Conservation (phyloP, 2,113 vertebrate genomes). For the Emydocephalus ijimae region DNA sequence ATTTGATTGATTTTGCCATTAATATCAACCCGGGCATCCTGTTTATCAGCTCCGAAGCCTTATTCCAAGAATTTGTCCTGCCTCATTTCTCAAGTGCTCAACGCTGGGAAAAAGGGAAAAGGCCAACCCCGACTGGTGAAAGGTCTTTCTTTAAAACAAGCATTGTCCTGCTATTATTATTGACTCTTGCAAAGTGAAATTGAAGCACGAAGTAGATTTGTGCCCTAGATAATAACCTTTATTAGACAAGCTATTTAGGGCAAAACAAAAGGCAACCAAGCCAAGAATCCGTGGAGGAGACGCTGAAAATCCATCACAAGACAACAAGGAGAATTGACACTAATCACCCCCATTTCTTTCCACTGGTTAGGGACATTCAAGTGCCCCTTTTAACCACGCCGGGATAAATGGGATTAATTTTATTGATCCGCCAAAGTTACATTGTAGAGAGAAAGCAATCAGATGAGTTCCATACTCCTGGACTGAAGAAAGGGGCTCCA, state of each 20-base stretch:
- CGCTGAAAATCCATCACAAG: constrained; percentile 46
- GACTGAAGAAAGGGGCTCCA: not conserved
- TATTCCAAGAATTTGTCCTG: constrained; percentile 19
- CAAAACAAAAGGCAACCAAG: constrained; percentile 65
- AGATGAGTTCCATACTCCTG: not conserved
- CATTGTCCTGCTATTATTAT: constrained; percentile 49
- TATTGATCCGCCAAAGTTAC: constrained; percentile 28
- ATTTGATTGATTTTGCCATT: constrained; percentile 19
- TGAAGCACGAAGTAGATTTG: constrained; percentile 66
- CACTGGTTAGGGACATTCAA: constrained; percentile 39
- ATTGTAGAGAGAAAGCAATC: not conserved
- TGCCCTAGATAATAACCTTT: constrained; percentile 63
- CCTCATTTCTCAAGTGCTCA: constrained; percentile 33
- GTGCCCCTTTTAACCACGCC: not conserved
- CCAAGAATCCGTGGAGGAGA: constrained; percentile 46
- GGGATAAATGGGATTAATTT: constrained; percentile 30
- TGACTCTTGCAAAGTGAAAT: constrained; percentile 49
- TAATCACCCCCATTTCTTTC: constrained; percentile 55
- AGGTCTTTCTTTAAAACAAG: constrained; percentile 55
- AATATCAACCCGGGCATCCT: constrained; percentile 13
- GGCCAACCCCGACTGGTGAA: constrained; percentile 28
- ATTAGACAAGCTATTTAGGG: constrained; percentile 68
- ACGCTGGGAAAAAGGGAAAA: constrained; percentile 20
- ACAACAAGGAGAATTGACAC: constrained; percentile 49
- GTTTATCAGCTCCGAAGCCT: constrained; percentile 24